Evolutionary conservation across 2,888 invertebrate genomes (phyloP), one percentile per base, ranked within the genome.

Genomic region (Labia minor): DNA sequence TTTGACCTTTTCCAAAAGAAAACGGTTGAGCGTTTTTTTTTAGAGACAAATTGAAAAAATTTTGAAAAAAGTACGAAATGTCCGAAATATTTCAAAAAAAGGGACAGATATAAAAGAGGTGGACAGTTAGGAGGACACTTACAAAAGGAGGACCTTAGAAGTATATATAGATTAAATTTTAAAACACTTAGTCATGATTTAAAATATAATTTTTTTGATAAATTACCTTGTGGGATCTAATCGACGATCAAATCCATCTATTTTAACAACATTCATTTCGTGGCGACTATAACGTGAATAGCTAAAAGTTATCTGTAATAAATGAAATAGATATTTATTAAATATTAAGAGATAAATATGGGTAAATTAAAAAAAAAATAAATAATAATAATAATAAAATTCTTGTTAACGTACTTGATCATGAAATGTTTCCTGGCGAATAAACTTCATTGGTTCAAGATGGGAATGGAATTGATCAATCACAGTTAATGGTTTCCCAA

Each of bases 391-490:
- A n/a, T n/a, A n/a, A n/a, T n/a, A n/a, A n/a, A 26, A 26, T 26
- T 26, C 8, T 26, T 26, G 3, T 26, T 8, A 19, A 71, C 73
- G 77, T 77, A 88, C 89, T 83, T 91, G 95, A 74, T 94, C 88
- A 70, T 86, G 84, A 74, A 95, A 87, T 19, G 86, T 86, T 72
- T 91, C 89, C 70, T 85, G 81, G 66, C 87, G 84, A 71, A 95
- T 83, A 73, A 91, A 87, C 77, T 90, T 90, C 89, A 96, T 90
- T 67, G 91, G 91, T 76, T 97, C 96, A 73, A 95, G 81, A 77
- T 97, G 96, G 0, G 96, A 97, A 78, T 96, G 96, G 78, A 97
- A 95, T 77, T 89, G 88, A 71, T 92, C 88, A 68, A 95, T 86
- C 65, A 90, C 86, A 1, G 95, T 95, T 73, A 97, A 80, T 65